Evolutionary conservation across 1,140 invertebrate species (phyloP), one percentile per base, ranked within the genome.

Genomic region (Camponotus pennsylvanicus): DNA sequence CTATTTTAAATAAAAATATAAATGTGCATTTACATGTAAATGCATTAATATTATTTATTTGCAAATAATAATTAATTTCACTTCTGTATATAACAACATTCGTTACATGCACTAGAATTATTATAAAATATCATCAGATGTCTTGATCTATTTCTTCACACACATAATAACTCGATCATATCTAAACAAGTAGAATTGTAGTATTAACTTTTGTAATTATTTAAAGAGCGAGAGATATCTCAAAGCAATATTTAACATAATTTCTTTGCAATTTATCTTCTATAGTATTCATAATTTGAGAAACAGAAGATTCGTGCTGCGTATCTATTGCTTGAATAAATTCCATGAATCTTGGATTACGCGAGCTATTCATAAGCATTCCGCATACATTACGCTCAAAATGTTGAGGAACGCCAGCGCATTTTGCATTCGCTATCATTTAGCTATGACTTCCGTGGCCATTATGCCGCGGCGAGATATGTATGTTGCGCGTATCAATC

Each of bases 401-500:
- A 79, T 66, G 64, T 78, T 34, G 59, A 76, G 76, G n/a, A 49
- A 66, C 21, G 42, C n/a, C 45, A 27, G 7, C 37, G 45, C 42
- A 45, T 45, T 45, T 70, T 79, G 45, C 63, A 37, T 18, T 18
- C n/a, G 32, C 61, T 79, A 69, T 55, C 66, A 27, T 27, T 27
- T 27, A 69, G 34, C 45, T 34, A 52, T 52, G 8, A 37, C 21
- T 15, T 21, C 7, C 49, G 21, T 15, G 34, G 77, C 21, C 55
- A 75, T 67, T 75, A 52, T 40, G 9, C 55, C 69, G n/a, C 42
- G 18, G n/a, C 82, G 71, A 83, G 52, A 77, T 84, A 71, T 70
- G 61, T 84, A 71, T 57, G 61, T 71, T 69, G 34, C 66, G 42
- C 78, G 64, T 88, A 77, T 84, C 70, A 40, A 45, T 67, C 86